Evolutionary conservation across 2,113 vertebrate species (phyloP).

Genomic region (Sinocyclocheilus grahami): DNA sequence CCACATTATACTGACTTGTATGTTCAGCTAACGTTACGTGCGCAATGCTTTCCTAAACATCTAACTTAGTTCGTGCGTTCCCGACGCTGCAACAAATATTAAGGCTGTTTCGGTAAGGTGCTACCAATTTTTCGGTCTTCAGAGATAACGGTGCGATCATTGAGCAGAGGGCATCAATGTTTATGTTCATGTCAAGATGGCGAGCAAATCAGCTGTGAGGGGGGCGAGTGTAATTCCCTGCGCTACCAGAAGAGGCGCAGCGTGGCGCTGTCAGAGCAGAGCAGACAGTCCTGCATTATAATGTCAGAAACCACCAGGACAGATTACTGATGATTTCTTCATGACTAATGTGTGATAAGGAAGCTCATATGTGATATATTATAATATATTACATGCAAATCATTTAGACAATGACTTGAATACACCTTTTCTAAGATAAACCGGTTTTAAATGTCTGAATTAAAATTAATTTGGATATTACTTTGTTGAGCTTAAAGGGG

Average conservation of each 20-base stretch:
- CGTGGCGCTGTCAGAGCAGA: background rate
- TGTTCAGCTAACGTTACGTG: background rate
- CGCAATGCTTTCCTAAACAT: slow-evolving; percentile 4
- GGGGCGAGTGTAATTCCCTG: background rate
- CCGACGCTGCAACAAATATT: background rate
- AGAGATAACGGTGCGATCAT: background rate
- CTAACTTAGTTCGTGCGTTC: background rate
- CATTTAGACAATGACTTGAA: background rate
- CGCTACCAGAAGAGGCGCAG: background rate
- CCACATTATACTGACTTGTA: slow-evolving; percentile 8
- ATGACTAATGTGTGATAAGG: too few relatives aligned
- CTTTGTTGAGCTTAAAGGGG: too few relatives aligned
- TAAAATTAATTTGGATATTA: too few relatives aligned
- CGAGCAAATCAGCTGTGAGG: slow-evolving; percentile 73
- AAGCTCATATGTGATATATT: too few relatives aligned
- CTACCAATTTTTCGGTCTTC: background rate
- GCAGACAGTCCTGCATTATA: background rate
- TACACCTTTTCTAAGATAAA: too few relatives aligned
- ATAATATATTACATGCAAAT: background rate
- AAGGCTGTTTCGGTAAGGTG: background rate
- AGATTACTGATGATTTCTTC: too few relatives aligned
- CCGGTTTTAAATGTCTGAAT: too few relatives aligned
- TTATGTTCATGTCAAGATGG: slow-evolving; percentile 79
- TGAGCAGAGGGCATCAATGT: slow-evolving; percentile 59
- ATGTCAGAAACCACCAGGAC: background rate